Percentiles rank a stretch among this genome's conserved stretches.
phyloP scores from a whole-genome alignment of 2,797 vertebrate genomes.

The Premnoplex brunnescens region DNA sequence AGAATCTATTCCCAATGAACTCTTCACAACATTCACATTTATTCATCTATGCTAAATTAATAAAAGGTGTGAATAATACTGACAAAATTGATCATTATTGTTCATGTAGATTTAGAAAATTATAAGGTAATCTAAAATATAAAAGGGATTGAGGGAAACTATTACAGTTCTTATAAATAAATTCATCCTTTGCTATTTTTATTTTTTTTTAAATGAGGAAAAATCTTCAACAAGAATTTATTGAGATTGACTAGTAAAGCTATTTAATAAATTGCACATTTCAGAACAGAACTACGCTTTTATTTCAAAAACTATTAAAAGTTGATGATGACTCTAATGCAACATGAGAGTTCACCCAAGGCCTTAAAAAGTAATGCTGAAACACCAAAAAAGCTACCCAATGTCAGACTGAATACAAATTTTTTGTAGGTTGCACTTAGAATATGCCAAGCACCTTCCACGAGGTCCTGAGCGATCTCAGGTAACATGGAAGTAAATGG shows the following conservation, averaged over 20 bases:
- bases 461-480: background rate
- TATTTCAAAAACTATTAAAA: constrained; percentile 46
- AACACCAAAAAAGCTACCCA: constrained; percentile 14
- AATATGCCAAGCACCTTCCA: background rate
- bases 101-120: constrained; percentile 97
- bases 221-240: constrained; percentile 74
- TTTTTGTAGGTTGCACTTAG: background rate
- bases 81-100: constrained; percentile 92
- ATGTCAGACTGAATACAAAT: background rate
- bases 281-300: constrained; percentile 62
- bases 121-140: constrained; percentile 91
- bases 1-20: constrained; percentile 95
- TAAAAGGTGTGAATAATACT: constrained; percentile 93
- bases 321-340: constrained; percentile 23
- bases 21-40: constrained; percentile 97
- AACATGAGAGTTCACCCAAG: constrained; percentile 17
- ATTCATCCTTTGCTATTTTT: constrained; percentile 74
- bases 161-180: constrained; percentile 86
- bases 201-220: constrained; percentile 70
- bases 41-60: constrained; percentile 99
- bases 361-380: constrained; percentile 14
- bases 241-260: constrained; percentile 72
- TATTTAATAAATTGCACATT: constrained; percentile 72
- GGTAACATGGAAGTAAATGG: background rate
- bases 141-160: constrained; percentile 89